Evolutionary conservation across 2,888 invertebrate genomes (phyloP), one percentile per base, ranked within the genome.

Genomic region (Mycogona germanica): DNA sequence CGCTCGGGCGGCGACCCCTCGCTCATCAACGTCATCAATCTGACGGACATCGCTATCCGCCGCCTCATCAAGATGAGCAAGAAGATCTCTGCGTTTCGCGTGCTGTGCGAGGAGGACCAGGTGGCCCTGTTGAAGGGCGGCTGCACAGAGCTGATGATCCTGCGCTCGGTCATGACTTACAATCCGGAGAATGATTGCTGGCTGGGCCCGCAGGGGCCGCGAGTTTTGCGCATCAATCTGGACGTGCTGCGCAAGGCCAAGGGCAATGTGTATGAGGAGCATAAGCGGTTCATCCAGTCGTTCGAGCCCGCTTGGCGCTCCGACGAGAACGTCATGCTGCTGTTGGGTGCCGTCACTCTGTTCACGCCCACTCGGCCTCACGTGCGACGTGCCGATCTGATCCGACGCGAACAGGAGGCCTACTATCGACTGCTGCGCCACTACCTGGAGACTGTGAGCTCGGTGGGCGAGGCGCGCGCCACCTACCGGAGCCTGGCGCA

Each of bases 81-180:
- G 61, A 70, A 72, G 59, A 68, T 79, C 47, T 70, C 67, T 65
- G 87, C 88, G 2, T 97, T 97, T 70, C 86, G 87, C 67, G 85
- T 84, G 64, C 84, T 97, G 79, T 88, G 89, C 66, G 89, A 93
- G 65, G 89, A 88, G 63, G 95, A 96, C 70, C 95, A 96, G 73
- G 81, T 89, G 51, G 79, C 82, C 21, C 72, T 91, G 12, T 70
- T 93, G 7, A 93, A 92, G 69, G 92, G 93, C 1, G 92, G 95
- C 1, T 92, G 92, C 66, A 92, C 91, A 46, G 96, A 97, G 72
- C 86, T 97, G 81, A 84, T 97, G 81, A 84, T 97, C 55, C 76
- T 97, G 50, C 76, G 93, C 14, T 92, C 95, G 60, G 88, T 88
- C 0, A 84, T 88, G 75, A 87, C 86, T 45, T 97, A 92, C 66